Conservation (phyloP, 2,113 vertebrate genomes). For the Pyxicephalus adspersus region DNA sequence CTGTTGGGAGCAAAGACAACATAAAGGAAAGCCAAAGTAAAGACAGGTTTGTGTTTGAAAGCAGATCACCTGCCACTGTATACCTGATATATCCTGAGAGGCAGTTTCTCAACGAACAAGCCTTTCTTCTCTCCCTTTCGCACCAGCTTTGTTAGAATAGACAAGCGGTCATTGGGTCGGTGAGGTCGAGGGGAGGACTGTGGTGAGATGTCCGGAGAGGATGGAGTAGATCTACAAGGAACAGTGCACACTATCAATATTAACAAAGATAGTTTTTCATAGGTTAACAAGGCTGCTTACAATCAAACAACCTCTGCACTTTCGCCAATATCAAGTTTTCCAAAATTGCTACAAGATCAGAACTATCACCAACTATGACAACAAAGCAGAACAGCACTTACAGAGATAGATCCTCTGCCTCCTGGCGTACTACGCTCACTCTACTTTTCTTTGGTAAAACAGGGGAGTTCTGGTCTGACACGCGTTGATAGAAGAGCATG, state of each 20-base stretch:
- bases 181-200: conserved; percentile 96
- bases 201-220: conserved; percentile 95
- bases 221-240: conserved; percentile 88
- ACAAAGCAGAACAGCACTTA: conserved; percentile 70
- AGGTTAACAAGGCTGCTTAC: too few relatives aligned
- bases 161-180: conserved; percentile 92
- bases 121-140: conserved; percentile 97
- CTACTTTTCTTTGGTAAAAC: conserved; percentile 96
- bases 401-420: conserved; percentile 94
- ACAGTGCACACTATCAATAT: not conserved
- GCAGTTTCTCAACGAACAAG: conserved; percentile 98
- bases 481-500: conserved; percentile 98
- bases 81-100: conserved; percentile 95
- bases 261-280: too few relatives aligned
- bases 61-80: not conserved
- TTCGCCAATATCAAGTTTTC: too few relatives aligned
- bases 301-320: too few relatives aligned
- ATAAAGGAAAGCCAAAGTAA: not conserved
- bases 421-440: conserved; percentile 95
- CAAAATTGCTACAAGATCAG: not conserved
- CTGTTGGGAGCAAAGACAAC: not conserved
- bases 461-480: conserved; percentile 94
- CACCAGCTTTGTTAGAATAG: conserved; percentile 94
- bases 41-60: not conserved
- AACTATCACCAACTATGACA: too few relatives aligned